Conservation (phyloP, 2,888 invertebrate species). For the Macropis europaea region DNA sequence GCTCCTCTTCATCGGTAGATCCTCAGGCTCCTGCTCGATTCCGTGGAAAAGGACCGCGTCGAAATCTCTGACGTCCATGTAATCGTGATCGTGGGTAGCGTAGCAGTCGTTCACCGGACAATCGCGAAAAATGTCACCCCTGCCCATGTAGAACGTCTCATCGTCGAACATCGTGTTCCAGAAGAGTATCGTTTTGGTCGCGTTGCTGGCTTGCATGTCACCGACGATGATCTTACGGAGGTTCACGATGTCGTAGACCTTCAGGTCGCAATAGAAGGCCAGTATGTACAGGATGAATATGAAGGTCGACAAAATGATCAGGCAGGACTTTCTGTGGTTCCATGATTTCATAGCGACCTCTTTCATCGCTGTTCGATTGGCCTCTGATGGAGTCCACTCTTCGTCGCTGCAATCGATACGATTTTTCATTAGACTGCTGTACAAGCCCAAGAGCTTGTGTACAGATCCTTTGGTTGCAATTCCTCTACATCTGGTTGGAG, state of each 20-base stretch:
- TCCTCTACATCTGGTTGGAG: too few relatives aligned
- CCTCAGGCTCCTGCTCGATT: constrained; percentile 67
- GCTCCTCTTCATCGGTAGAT: constrained; percentile 76
- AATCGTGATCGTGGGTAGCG: constrained; percentile 76
- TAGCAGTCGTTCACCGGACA: constrained; percentile 79
- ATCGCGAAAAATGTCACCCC: constrained; percentile 55
- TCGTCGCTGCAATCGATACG: background rate
- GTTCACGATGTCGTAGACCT: constrained; percentile 21
- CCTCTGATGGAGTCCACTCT: background rate
- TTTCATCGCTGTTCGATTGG: background rate
- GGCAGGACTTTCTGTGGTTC: constrained; percentile 7
- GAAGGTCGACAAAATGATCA: constrained; percentile 32
- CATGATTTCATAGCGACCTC: constrained; percentile 39
- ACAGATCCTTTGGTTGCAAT: too few relatives aligned
- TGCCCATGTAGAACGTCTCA: constrained; percentile 65
- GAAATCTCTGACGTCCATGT: constrained; percentile 77
- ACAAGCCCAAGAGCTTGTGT: too few relatives aligned
- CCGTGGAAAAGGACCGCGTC: constrained; percentile 82
- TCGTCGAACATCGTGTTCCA: constrained; percentile 74
- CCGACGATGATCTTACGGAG: background rate
- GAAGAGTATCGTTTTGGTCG: constrained; percentile 64
- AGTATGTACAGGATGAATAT: constrained; percentile 47
- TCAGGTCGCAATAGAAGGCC: constrained; percentile 38
- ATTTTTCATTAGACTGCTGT: background rate
- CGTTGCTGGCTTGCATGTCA: background rate